Evolutionary conservation across 2,888 invertebrate genomes (phyloP).

Genomic region (Sesia apiformis): DNA sequence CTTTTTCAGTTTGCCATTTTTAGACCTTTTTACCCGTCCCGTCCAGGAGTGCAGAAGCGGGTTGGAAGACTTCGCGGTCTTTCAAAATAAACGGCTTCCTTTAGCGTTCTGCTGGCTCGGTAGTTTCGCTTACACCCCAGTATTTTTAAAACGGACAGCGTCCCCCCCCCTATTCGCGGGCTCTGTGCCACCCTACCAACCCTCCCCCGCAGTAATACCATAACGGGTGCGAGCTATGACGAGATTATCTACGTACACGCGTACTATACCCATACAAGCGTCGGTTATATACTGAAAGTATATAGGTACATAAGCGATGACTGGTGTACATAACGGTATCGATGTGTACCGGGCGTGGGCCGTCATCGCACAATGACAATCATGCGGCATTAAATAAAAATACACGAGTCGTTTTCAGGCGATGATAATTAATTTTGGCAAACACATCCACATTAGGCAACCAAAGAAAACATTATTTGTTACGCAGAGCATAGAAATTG

Average conservation of each 20-base stretch:
- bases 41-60: slow-evolving; percentile 31
- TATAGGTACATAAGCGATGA: slow-evolving; percentile 60
- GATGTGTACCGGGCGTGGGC: slow-evolving; percentile 59
- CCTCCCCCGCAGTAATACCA: slow-evolving; percentile 68
- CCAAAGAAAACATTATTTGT: too few species aligned
- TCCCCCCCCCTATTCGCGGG: slow-evolving; percentile 54
- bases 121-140: slow-evolving; percentile 56
- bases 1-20: slow-evolving; percentile 39
- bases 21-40: slow-evolving; percentile 44
- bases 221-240: slow-evolving; percentile 73
- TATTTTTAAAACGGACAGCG: slow-evolving; percentile 71
- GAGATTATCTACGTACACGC: slow-evolving; percentile 71
- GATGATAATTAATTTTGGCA: too few species aligned
- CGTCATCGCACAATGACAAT: slow-evolving; percentile 57
- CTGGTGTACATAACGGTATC: slow-evolving; percentile 62
- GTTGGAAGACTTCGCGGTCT: slow-evolving; percentile 46
- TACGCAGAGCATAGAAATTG: too few species aligned
- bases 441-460: too few species aligned
- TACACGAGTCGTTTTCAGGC: slow-evolving; percentile 7
- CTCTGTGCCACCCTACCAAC: slow-evolving; percentile 12
- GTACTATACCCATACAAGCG: slow-evolving; percentile 50
- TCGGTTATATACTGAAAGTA: slow-evolving; percentile 50
- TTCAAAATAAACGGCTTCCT: slow-evolving; percentile 66
- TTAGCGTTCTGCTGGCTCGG: slow-evolving; percentile 51
- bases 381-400: slow-evolving; percentile 43